Evolutionary conservation across 2,888 invertebrate species (phyloP).

Genomic region (Chloroclysta siterata): DNA sequence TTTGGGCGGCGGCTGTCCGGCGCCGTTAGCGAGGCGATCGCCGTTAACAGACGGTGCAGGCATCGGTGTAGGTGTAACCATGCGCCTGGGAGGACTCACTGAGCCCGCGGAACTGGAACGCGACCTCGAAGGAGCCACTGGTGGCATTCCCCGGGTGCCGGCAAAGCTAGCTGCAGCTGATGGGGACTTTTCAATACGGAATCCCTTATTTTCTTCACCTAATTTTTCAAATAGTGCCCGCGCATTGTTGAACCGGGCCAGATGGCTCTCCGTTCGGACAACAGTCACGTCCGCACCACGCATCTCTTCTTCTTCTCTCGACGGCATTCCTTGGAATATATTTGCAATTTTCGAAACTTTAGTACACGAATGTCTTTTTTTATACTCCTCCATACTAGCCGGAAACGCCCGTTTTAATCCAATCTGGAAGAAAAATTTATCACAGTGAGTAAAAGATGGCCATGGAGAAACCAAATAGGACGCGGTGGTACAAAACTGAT

Average conservation of each 20-base stretch:
- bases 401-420: slow-evolving; percentile 80
- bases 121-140: slow-evolving; percentile 83
- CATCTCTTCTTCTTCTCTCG: slow-evolving; percentile 81
- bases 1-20: slow-evolving; percentile 76
- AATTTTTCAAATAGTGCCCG: slow-evolving; percentile 96
- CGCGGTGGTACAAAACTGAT: slow-evolving; percentile 60
- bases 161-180: slow-evolving; percentile 84
- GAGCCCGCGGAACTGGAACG: slow-evolving; percentile 89
- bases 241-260: slow-evolving; percentile 96
- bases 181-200: slow-evolving; percentile 85
- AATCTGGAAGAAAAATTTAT: slow-evolving; percentile 73
- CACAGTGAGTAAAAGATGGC: slow-evolving; percentile 55
- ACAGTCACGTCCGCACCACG: slow-evolving; percentile 87
- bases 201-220: slow-evolving; percentile 89
- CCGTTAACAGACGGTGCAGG: slow-evolving; percentile 70
- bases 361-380: slow-evolving; percentile 87
- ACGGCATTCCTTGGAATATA: slow-evolving; percentile 92
- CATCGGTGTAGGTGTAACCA: slow-evolving; percentile 81
- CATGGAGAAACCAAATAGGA: slow-evolving; percentile 57
- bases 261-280: slow-evolving; percentile 94
- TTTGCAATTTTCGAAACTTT: slow-evolving; percentile 97
- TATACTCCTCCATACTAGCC: slow-evolving; percentile 88
- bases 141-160: slow-evolving; percentile 82
- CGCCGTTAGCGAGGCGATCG: slow-evolving; percentile 75
- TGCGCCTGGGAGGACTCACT: slow-evolving; percentile 83